Base-by-base conservation (phyloP, 2,888 invertebrate species). In the Erebia ligea region DNA sequence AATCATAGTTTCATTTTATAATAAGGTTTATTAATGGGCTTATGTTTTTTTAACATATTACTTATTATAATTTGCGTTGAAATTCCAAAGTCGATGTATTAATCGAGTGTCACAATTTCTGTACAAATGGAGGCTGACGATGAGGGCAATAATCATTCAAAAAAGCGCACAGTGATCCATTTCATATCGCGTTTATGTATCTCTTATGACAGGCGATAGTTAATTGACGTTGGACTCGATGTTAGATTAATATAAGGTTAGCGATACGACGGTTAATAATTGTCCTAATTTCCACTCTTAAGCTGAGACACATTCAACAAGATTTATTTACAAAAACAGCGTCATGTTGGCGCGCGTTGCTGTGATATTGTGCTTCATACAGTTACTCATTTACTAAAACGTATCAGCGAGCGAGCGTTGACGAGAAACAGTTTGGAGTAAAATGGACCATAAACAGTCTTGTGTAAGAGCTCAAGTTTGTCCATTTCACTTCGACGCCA, bases 11-110 rank as follows among this genome's bases (percentile, higher is more conserved):
- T 65, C 76, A 75, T 71, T 73, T 68, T 64, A 73, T 70, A 40
- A 72, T 74, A 71, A 75, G 72, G 74, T 76, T 77, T 81, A 78
- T 84, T 80, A 76, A 81, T 81, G 82, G 73, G 81, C 80, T 80
- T 80, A 77, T 81, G 21, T 68, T 70, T 73, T 42, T 34, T 56
- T 63, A 64, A 48, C 21, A 21, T 69, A 62, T 15, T 59, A 63
- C n/a, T n/a, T n/a, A 48, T 48, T 59, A 50, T 48, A 57, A 70
- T 62, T 45, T 50, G 58, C 17, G 62, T 67, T 50, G 34, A n/a
- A 64, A 68, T 66, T 72, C 68, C 63, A 72, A 74, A 70, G 67
- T 69, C 15, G 21, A 68, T 52, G 50, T 69, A 19, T 54, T 19
- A 69, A 66, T 56, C 34, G 63, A 69, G 10, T 40, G 40, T 45